These are phyloP conservation scores for Passerina amoena DNA, from an alignment of 2,113 vertebrate species.

Conservation along the genomic window DNA sequence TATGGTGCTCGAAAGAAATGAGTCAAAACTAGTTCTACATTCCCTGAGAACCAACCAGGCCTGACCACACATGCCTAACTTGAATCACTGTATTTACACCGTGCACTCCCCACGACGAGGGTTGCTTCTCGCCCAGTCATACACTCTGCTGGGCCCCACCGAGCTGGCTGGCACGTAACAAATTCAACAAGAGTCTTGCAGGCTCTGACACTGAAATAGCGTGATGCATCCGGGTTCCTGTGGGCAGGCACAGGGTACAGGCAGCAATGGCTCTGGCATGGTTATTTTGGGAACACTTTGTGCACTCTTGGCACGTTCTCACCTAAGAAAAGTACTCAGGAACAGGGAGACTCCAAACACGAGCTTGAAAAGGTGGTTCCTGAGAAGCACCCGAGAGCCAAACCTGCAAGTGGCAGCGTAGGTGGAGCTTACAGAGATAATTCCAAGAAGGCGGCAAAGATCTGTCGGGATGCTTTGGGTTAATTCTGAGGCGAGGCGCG, in stretches of 20 bases:
- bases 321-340: no score
- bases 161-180: background rate
- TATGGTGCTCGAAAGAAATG: background rate
- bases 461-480: background rate
- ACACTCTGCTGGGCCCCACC: background rate
- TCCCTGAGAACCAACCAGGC: background rate
- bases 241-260: background rate
- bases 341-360: accelerated
- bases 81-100: background rate
- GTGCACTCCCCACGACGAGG: accelerated
- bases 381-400: background rate
- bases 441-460: no score
- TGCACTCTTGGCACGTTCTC: accelerated
- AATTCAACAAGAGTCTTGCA: background rate
- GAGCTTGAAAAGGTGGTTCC: background rate
- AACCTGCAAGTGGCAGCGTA: background rate
- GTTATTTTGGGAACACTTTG: background rate
- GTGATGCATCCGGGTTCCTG: background rate
- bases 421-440: background rate
- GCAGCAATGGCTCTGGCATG: accelerated
- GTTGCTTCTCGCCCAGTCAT: accelerated
- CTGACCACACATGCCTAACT: background rate
- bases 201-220: background rate
- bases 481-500: accelerated
- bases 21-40: background rate